Evolutionary conservation across 2,888 invertebrate species (phyloP).

Genomic region (Drosophila histrio): DNA sequence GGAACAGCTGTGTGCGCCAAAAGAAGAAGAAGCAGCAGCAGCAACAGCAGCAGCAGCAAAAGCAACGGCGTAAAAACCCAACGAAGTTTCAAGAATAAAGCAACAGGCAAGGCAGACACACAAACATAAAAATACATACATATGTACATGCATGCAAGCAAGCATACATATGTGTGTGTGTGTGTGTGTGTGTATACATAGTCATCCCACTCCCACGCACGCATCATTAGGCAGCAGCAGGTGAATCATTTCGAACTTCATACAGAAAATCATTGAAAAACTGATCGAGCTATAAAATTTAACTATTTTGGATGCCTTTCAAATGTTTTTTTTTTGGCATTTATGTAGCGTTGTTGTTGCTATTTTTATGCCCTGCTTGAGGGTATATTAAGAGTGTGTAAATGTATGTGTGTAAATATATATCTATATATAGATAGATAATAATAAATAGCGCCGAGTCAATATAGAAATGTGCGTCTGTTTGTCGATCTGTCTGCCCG

Average conservation of each 20-base stretch:
- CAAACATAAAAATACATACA: background rate
- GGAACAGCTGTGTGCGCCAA: constrained; percentile 71
- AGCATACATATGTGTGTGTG: background rate
- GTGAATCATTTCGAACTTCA: constrained; percentile 50
- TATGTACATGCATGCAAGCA: background rate
- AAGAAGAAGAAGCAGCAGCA: constrained; percentile 31
- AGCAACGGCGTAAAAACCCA: constrained; percentile 53
- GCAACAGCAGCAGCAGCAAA: constrained; percentile 16
- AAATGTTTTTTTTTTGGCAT: constrained; percentile 27
- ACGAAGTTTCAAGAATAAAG: constrained; percentile 62
- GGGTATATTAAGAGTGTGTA: no score
- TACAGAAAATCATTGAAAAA: constrained; percentile 35
- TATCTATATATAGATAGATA: no score
- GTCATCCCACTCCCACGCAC: constrained; percentile 53
- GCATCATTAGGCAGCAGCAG: constrained; percentile 40
- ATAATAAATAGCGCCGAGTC: no score
- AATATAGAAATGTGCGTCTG: no score
- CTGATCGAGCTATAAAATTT: constrained; percentile 14
- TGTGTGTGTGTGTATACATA: constrained; percentile 24
- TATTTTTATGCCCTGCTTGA: no score
- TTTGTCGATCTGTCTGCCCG: no score
- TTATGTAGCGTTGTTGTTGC: no score
- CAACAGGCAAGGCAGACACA: constrained; percentile 42
- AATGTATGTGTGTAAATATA: no score
- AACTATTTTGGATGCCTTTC: constrained; percentile 17